These are phyloP conservation scores for Orussus abietinus DNA, from an alignment of 1,140 invertebrate species.

Conservation along the genomic window DNA sequence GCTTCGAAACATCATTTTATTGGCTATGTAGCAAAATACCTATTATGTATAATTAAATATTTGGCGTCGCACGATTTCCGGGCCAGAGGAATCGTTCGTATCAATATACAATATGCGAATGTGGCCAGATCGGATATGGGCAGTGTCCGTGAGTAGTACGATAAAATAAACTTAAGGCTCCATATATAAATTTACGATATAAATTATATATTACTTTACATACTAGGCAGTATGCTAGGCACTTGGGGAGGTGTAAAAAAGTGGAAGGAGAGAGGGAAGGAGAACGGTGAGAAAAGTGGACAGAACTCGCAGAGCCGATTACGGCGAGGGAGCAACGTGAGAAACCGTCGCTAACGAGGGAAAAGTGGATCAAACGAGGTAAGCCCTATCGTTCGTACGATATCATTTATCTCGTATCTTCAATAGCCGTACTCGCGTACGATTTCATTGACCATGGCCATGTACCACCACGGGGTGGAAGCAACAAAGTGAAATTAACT, in stretches of 20 bases:
- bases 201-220: slow-evolving; percentile 34
- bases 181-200: slow-evolving; percentile 21
- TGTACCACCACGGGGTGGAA: too few species aligned
- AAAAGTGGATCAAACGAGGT: too few species aligned
- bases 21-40: slow-evolving; percentile 50
- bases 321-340: too few species aligned
- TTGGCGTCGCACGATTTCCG: slow-evolving; percentile 48
- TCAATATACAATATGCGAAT: slow-evolving; percentile 51
- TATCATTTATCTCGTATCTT: too few species aligned
- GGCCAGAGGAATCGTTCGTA: slow-evolving; percentile 42
- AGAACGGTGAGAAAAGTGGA: too few species aligned
- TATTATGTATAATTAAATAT: slow-evolving; percentile 50
- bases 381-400: too few species aligned
- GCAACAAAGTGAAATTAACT: too few species aligned
- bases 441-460: too few species aligned
- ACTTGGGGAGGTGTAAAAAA: slow-evolving; percentile 18
- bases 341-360: too few species aligned
- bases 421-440: too few species aligned
- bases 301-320: too few species aligned
- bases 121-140: slow-evolving; percentile 44
- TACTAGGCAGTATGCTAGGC: slow-evolving; percentile 37
- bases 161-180: slow-evolving; percentile 29
- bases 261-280: slow-evolving; percentile 12
- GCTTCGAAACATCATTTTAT: slow-evolving; percentile 36
- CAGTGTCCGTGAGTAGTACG: slow-evolving; percentile 43